These are phyloP conservation scores for Drosophila subsilvestris DNA, from an alignment of 2,888 invertebrate species.

Conservation along the genomic window DNA sequence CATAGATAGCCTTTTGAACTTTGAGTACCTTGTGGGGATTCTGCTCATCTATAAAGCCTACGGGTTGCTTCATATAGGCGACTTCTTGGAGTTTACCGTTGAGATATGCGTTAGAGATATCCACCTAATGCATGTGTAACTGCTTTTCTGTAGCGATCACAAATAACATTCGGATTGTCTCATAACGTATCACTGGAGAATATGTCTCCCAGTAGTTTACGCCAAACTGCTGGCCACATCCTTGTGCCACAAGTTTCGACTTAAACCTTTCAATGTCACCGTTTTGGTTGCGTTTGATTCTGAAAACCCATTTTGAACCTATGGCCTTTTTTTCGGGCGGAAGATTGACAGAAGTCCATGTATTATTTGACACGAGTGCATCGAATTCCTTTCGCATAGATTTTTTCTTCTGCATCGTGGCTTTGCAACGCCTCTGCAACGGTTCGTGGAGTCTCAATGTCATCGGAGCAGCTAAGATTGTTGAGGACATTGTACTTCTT, in stretches of 20 bases:
- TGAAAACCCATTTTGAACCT: too few species aligned
- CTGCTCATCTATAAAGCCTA: background rate
- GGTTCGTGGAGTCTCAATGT: too few species aligned
- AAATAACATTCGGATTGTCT: background rate
- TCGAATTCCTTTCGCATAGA: too few species aligned
- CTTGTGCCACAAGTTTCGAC: background rate
- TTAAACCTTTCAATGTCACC: background rate
- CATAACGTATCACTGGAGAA: slow-evolving; percentile 2
- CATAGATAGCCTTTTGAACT: background rate
- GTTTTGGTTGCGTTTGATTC: background rate
- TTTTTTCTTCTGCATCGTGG: too few species aligned
- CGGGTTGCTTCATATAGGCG: slow-evolving; percentile 1
- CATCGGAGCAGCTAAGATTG: too few species aligned
- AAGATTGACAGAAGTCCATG: too few species aligned
- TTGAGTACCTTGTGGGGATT: background rate
- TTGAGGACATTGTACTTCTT: slow-evolving; percentile 42
- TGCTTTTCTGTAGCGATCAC: slow-evolving; percentile 14
- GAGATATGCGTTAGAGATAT: background rate
- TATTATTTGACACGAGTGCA: too few species aligned
- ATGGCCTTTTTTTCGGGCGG: too few species aligned
- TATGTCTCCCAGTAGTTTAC: background rate
- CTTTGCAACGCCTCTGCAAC: background rate
- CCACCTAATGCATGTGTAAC: slow-evolving; percentile 23
- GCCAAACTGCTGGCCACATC: slow-evolving; percentile 1
- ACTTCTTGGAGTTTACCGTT: background rate